A percentile compares a stretch with the other conserved stretches of the same genome.
phyloP scores from a whole-genome alignment of 2,113 vertebrate genomes.

The Embiotoca jacksoni region DNA sequence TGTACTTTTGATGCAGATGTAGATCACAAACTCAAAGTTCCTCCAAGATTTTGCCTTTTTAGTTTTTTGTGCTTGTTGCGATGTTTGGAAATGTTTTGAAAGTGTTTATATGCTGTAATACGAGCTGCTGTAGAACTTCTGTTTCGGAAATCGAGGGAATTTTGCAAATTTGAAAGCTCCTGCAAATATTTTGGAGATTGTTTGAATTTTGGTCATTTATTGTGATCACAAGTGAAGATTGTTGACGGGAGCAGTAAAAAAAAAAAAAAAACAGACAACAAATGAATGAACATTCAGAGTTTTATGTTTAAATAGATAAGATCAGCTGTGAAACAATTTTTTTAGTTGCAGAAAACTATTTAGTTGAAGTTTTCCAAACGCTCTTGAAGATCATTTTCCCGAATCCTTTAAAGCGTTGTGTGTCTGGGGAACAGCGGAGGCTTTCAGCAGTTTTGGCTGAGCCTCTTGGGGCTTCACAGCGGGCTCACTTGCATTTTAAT shows the following conservation, averaged over 20 bases:
- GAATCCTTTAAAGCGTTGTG: slow-evolving; percentile 21
- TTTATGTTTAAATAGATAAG: background rate
- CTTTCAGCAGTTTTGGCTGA: slow-evolving; percentile 51
- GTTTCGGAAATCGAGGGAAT: no score
- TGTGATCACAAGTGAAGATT: no score
- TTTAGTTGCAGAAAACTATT: background rate
- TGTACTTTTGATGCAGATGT: slow-evolving; percentile 1
- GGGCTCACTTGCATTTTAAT: slow-evolving; percentile 73
- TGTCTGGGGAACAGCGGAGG: slow-evolving; percentile 28
- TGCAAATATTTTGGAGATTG: no score
- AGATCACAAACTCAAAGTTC: background rate
- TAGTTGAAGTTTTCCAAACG: background rate
- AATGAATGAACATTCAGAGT: background rate
- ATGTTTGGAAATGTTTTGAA: no score
- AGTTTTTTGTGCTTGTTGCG: no score
- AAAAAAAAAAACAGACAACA: background rate
- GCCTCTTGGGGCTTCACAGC: slow-evolving; percentile 44
- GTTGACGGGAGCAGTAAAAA: background rate
- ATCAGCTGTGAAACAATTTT: no score
- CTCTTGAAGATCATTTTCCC: background rate
- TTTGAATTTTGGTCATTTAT: no score
- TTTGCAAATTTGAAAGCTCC: no score
- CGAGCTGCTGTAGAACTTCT: no score
- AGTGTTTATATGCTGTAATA: no score
- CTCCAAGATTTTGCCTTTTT: no score